phyloP scores from a whole-genome alignment of 2,797 vertebrate species.

The Manis pentadactyla region DNA sequence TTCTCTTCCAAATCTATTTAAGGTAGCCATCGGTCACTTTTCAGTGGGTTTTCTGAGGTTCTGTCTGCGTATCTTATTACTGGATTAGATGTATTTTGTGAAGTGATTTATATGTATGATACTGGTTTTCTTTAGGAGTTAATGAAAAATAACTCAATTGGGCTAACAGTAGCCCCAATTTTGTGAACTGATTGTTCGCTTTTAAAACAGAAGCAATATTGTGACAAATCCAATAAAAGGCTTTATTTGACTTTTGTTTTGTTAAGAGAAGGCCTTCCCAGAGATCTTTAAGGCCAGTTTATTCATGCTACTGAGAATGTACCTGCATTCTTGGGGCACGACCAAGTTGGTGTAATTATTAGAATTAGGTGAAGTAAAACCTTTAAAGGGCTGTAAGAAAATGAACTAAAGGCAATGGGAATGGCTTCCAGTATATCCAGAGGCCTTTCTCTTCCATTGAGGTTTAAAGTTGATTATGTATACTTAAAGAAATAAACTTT shows the following conservation, averaged over 20 bases:
- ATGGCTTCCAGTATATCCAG: not conserved
- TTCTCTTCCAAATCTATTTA: not conserved
- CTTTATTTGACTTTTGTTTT: conserved; percentile 3
- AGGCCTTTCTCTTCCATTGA: not conserved
- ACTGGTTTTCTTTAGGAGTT: not conserved
- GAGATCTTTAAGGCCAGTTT: not conserved
- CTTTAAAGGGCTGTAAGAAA: not conserved
- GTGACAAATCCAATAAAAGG: not conserved
- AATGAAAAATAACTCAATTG: not conserved
- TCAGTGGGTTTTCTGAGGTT: not conserved
- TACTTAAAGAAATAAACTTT: not conserved
- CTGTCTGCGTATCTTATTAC: not conserved
- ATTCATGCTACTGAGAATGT: not conserved
- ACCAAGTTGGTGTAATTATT: not conserved
- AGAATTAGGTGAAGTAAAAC: not conserved
- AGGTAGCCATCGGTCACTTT: not conserved
- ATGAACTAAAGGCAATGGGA: not conserved
- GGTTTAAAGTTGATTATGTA: not conserved
- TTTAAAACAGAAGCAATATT: conserved; percentile 8
- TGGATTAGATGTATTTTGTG: not conserved
- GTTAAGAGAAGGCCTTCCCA: not conserved
- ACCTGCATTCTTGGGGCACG: not conserved
- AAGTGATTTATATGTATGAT: not conserved
- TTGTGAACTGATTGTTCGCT: conserved; percentile 12
- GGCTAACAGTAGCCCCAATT: not conserved